phyloP scores from a whole-genome alignment of 2,113 vertebrate genomes.

The Poeciliopsis occidentalis region DNA sequence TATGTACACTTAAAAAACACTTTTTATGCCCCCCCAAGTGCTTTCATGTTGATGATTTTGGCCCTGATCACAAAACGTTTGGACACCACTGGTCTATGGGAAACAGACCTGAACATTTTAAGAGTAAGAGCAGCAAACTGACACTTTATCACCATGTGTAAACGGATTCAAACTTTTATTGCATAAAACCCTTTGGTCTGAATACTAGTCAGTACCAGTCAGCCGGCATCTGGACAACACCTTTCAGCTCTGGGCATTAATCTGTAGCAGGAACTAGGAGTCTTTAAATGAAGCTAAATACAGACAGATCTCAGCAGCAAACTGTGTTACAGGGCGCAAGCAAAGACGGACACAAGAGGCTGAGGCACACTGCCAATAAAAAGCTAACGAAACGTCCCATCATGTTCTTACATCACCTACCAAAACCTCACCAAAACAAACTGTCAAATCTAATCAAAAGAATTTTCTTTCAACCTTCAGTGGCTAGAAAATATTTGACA shows the following conservation, averaged over 20 bases:
- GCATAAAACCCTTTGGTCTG: neutral
- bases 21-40: too few relatives aligned
- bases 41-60: too few relatives aligned
- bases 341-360: slow-evolving; percentile 29
- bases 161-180: neutral
- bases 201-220: neutral
- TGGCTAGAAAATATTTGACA: too few relatives aligned
- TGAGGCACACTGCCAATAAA: slow-evolving; percentile 32
- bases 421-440: neutral
- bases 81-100: too few relatives aligned
- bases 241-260: neutral
- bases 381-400: slow-evolving; percentile 39
- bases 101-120: too few relatives aligned
- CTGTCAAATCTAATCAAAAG: too few relatives aligned
- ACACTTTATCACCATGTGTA: neutral
- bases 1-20: too few relatives aligned
- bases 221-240: slow-evolving; percentile 14
- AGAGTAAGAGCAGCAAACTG: too few relatives aligned
- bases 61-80: too few relatives aligned
- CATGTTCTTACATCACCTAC: neutral
- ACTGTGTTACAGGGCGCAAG: slow-evolving; percentile 3
- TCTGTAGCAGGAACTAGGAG: neutral
- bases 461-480: too few relatives aligned
- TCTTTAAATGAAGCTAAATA: neutral
- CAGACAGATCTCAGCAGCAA: slow-evolving; percentile 19